Percentiles rank a stretch among this genome's conserved stretches.
phyloP scores from a whole-genome alignment of 2,113 vertebrate genomes.

The Chamaetylas fuelleborni region DNA sequence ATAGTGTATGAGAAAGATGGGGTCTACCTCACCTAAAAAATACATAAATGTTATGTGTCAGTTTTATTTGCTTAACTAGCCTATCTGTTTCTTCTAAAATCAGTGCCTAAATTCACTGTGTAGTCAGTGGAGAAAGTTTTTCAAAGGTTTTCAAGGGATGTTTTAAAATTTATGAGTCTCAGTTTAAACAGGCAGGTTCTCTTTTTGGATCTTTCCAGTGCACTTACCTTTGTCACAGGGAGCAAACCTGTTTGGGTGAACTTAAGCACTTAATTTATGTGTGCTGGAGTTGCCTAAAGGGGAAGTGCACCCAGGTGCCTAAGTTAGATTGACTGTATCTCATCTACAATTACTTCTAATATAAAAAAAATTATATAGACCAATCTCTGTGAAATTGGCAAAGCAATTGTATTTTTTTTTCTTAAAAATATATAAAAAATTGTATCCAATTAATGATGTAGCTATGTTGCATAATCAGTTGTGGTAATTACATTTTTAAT shows the following conservation, averaged over 20 bases:
- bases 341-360: conserved; percentile 12
- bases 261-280: neutral
- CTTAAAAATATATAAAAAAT: neutral
- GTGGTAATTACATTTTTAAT: conserved; percentile 55
- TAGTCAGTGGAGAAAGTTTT: neutral
- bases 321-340: neutral
- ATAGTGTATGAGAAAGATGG: neutral
- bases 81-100: neutral
- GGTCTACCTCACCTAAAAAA: neutral
- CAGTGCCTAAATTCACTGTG: neutral
- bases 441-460: neutral
- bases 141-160: neutral
- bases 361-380: neutral
- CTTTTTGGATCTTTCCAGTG: neutral
- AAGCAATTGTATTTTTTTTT: neutral
- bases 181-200: neutral
- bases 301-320: neutral
- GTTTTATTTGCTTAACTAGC: neutral
- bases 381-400: neutral
- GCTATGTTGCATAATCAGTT: conserved; percentile 15
- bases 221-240: neutral
- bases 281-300: neutral
- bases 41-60: neutral
- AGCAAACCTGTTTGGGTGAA: neutral
- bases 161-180: neutral